Percentiles rank a stretch among this genome's conserved stretches.
These are phyloP conservation scores for Balaenoptera acutorostrata DNA, from an alignment of 2,113 vertebrate genomes.

Conservation along the genomic window DNA sequence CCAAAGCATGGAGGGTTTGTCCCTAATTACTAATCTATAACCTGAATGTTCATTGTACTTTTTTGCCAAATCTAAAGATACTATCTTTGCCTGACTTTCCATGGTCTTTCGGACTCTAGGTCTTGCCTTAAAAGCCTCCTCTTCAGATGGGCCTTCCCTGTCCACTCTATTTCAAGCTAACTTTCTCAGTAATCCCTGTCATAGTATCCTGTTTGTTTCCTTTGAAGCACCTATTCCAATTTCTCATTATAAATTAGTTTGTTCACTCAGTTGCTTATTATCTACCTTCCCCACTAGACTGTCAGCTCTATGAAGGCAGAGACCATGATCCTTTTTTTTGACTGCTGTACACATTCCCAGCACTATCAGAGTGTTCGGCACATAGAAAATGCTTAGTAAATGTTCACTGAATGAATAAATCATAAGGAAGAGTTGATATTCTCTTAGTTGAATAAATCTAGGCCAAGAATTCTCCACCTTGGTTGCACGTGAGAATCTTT, in stretches of 20 bases:
- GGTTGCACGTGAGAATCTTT: neutral
- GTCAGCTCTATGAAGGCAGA: neutral
- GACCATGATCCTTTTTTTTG: neutral
- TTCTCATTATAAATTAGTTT: neutral
- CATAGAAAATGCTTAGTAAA: neutral
- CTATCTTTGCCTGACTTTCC: neutral
- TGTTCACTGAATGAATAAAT: neutral
- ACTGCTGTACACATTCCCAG: neutral
- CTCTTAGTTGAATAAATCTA: neutral
- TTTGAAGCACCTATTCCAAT: neutral
- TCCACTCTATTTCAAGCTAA: neutral
- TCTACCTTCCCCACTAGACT: neutral
- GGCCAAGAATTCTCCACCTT: neutral
- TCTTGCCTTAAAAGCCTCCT: neutral
- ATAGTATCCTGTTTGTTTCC: neutral
- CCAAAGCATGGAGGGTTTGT: neutral
- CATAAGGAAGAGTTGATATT: neutral
- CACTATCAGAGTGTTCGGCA: neutral
- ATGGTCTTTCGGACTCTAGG: neutral
- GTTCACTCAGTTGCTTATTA: neutral
- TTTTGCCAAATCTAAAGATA: neutral
- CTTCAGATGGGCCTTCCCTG: neutral
- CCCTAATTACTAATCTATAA: neutral
- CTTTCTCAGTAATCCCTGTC: neutral
- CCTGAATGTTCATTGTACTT: neutral